Evolutionary conservation across 2,113 vertebrate genomes (phyloP).

Genomic region (Anhinga anhinga): DNA sequence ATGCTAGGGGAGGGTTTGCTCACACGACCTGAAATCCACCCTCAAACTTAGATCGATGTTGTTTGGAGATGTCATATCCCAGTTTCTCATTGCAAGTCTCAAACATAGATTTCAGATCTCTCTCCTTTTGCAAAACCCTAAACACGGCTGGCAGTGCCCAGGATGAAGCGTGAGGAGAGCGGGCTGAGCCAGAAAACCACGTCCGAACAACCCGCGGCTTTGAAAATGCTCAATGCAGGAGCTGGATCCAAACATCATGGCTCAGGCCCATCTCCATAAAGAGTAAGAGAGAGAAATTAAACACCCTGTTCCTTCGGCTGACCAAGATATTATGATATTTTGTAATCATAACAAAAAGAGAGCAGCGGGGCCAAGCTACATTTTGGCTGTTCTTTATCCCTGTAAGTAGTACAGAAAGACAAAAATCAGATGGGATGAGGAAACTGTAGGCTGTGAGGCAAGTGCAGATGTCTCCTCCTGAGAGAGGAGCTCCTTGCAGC

Average conservation of each 20-base stretch:
- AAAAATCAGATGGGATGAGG: background rate
- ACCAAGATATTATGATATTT: background rate
- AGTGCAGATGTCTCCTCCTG: background rate
- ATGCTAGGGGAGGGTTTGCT: background rate
- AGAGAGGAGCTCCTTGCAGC: background rate
- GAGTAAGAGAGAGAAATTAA: background rate
- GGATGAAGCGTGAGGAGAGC: background rate
- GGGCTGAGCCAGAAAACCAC: background rate
- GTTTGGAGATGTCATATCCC: background rate
- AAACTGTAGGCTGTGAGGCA: background rate
- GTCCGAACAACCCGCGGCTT: background rate
- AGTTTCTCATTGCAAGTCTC: background rate
- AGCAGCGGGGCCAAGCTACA: rapidly evolving
- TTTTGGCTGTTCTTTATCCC: background rate
- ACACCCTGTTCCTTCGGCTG: background rate
- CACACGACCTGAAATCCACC: background rate
- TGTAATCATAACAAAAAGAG: background rate
- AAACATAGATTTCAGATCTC: background rate
- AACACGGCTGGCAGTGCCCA: rapidly evolving
- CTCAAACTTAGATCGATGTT: background rate
- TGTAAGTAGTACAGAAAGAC: background rate
- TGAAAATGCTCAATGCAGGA: background rate
- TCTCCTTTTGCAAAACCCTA: background rate
- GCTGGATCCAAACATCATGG: background rate
- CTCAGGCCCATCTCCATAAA: background rate